A percentile compares a stretch with the other conserved stretches of the same genome.
Conservation (phyloP, 2,888 invertebrate genomes). For the Phaedon cochleariae region DNA sequence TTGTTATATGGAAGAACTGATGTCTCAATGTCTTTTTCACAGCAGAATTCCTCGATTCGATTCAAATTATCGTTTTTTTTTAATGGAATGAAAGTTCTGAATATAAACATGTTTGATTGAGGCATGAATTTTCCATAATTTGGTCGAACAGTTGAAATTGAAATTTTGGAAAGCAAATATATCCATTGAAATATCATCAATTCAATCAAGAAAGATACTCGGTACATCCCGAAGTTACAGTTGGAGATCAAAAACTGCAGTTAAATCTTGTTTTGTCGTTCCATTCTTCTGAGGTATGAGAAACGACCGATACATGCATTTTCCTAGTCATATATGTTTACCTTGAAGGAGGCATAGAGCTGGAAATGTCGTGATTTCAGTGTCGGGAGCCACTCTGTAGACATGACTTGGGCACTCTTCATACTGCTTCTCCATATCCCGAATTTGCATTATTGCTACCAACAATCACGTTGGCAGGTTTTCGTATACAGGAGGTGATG, state of each 20-base stretch:
- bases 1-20: not conserved
- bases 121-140: not conserved
- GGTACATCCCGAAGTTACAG: not conserved
- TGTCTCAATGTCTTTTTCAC: not conserved
- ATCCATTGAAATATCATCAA: conserved; percentile 22
- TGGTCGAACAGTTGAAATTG: not conserved
- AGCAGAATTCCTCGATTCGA: not conserved
- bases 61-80: not conserved
- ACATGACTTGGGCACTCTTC: too few species aligned
- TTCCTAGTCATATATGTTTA: not conserved
- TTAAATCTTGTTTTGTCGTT: not conserved
- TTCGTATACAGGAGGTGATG: too few species aligned
- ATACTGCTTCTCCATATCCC: too few species aligned
- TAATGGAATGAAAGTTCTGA: not conserved
- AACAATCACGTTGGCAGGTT: too few species aligned
- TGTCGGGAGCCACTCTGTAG: too few species aligned
- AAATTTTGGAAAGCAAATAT: not conserved
- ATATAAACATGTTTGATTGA: conserved; percentile 2
- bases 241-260: not conserved
- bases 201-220: not conserved
- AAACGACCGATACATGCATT: conserved; percentile 1
- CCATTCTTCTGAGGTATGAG: not conserved
- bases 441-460: too few species aligned
- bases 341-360: conserved; percentile 7
- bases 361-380: too few species aligned